These are phyloP conservation scores for Mesoclemmys tuberculata DNA, from an alignment of 2,113 vertebrate species.

Conservation along the genomic window DNA sequence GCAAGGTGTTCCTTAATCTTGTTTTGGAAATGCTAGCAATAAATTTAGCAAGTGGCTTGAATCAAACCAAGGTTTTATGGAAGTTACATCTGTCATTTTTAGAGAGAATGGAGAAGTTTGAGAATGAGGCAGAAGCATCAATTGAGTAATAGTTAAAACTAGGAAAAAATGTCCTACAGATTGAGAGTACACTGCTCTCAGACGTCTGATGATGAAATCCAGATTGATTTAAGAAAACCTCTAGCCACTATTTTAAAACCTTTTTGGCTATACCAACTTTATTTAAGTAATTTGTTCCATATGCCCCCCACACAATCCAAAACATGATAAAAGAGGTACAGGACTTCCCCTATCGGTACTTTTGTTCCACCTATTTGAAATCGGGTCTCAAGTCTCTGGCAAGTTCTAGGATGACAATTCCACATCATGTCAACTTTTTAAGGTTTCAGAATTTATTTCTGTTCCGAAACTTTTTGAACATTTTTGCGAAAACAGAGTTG, in stretches of 20 bases:
- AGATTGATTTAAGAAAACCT: background rate
- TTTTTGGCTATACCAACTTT: slow-evolving; percentile 13
- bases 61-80: slow-evolving; percentile 77
- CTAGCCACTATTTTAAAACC: background rate
- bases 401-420: background rate
- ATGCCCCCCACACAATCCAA: background rate
- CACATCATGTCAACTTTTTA: background rate
- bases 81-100: slow-evolving; percentile 76
- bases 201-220: background rate
- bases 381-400: fast-evolving
- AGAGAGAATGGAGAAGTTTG: slow-evolving; percentile 29
- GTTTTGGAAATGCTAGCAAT: slow-evolving; percentile 80
- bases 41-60: slow-evolving; percentile 79
- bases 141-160: slow-evolving; percentile 5
- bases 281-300: background rate
- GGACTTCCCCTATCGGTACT: fast-evolving
- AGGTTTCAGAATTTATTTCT: background rate
- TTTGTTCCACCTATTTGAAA: background rate
- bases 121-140: slow-evolving; percentile 22
- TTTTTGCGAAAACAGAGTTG: background rate
- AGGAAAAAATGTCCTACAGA: slow-evolving; percentile 26
- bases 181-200: background rate
- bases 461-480: background rate
- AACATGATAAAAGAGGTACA: background rate
- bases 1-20: slow-evolving; percentile 77